These are phyloP conservation scores for Epinotia ramella DNA, from an alignment of 2,888 invertebrate species.

Conservation along the genomic window DNA sequence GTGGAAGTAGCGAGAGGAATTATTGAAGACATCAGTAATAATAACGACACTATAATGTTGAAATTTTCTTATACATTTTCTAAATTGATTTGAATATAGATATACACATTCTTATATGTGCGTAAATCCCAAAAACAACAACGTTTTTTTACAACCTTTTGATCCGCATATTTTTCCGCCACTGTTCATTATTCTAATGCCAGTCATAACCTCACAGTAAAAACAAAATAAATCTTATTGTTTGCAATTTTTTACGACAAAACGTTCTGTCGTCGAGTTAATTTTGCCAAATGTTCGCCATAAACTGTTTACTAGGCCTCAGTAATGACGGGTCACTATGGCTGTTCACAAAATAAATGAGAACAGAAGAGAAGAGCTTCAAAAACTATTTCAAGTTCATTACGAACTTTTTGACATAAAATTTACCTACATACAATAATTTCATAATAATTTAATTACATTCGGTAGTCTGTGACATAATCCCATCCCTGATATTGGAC, in stretches of 20 bases:
- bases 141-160: not conserved
- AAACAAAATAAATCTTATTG: not conserved
- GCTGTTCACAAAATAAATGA: not conserved
- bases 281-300: slow-evolving; percentile 5
- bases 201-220: not conserved
- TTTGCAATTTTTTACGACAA: not conserved
- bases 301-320: slow-evolving; percentile 1
- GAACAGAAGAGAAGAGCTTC: not conserved
- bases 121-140: not conserved
- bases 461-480: no score
- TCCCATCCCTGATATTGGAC: no score
- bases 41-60: no score
- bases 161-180: not conserved
- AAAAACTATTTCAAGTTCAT: no score
- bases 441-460: no score
- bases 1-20: no score
- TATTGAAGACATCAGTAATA: no score
- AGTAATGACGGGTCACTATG: slow-evolving; percentile 10
- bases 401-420: no score
- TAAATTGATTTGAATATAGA: not conserved
- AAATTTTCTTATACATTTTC: no score
- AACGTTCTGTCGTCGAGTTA: not conserved
- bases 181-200: not conserved
- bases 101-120: not conserved
- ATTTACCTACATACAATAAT: no score